Conservation (phyloP, 2,888 invertebrate species). For the Plebejus argus region DNA sequence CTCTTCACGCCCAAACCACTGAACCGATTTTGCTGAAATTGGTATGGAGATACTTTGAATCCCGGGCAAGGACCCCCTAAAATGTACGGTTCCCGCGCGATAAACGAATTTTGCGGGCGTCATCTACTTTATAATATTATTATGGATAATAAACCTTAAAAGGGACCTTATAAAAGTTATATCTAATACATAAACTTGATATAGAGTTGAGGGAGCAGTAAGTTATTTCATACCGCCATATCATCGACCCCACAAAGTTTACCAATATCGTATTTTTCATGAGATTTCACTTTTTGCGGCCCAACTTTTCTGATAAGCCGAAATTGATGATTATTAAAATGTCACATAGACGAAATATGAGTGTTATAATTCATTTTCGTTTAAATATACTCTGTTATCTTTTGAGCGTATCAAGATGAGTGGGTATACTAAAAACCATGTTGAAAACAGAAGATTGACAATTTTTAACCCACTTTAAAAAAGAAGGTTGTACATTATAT, state of each 20-base stretch:
- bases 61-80: too few relatives aligned
- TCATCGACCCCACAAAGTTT: slow-evolving; percentile 21
- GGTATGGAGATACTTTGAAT: too few relatives aligned
- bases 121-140: too few relatives aligned
- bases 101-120: too few relatives aligned
- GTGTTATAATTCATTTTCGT: not conserved
- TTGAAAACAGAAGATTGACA: not conserved
- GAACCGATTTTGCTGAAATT: too few relatives aligned
- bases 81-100: too few relatives aligned
- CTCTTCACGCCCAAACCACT: too few relatives aligned
- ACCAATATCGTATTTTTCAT: slow-evolving; percentile 28
- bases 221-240: slow-evolving; percentile 9
- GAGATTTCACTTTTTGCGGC: slow-evolving; percentile 24
- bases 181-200: not conserved
- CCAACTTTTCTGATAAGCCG: slow-evolving; percentile 21
- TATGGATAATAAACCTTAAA: not conserved
- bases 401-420: not conserved
- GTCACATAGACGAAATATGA: slow-evolving; percentile 19
- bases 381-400: not conserved
- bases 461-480: too few relatives aligned
- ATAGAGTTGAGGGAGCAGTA: not conserved
- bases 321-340: slow-evolving; percentile 29
- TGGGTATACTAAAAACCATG: not conserved
- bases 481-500: too few relatives aligned
- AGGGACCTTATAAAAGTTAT: not conserved